phyloP scores from a whole-genome alignment of 2,888 invertebrate species.

The Junonia oenone region DNA sequence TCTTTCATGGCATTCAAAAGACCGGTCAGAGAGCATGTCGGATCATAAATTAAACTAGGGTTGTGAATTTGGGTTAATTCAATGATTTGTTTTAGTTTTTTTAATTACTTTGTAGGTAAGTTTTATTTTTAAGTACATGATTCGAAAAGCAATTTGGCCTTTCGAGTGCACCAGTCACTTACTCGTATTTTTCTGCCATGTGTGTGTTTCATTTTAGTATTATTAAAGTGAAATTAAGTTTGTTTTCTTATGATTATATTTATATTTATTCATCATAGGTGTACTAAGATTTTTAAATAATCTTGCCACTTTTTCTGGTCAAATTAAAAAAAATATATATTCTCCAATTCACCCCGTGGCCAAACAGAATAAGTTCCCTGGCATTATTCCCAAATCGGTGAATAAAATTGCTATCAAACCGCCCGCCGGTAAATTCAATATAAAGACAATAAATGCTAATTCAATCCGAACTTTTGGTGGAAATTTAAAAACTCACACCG shows the following conservation, averaged over 20 bases:
- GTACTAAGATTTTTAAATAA: not conserved
- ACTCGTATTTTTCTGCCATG: not conserved
- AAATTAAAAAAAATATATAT: not conserved
- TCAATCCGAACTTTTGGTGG: slow-evolving; percentile 50
- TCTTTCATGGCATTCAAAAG: not conserved
- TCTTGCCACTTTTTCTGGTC: not conserved
- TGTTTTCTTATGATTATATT: no score
- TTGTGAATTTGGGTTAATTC: not conserved
- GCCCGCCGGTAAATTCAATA: slow-evolving; percentile 49
- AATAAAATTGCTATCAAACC: slow-evolving; percentile 48
- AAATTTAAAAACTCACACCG: slow-evolving; percentile 51
- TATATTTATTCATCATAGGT: no score
- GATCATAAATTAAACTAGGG: not conserved
- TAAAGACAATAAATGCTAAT: slow-evolving; percentile 66
- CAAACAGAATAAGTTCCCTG: slow-evolving; percentile 34
- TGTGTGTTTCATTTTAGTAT: not conserved
- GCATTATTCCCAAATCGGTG: slow-evolving; percentile 35
- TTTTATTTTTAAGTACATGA: no score
- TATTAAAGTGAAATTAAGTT: no score
- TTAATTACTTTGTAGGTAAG: not conserved
- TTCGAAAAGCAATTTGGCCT: no score
- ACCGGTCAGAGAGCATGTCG: not conserved
- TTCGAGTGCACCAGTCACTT: no score
- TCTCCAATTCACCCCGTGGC: not conserved
- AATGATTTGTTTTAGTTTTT: not conserved